phyloP scores from a whole-genome alignment of 2,888 invertebrate species.

The Sipunculus nudus region DNA sequence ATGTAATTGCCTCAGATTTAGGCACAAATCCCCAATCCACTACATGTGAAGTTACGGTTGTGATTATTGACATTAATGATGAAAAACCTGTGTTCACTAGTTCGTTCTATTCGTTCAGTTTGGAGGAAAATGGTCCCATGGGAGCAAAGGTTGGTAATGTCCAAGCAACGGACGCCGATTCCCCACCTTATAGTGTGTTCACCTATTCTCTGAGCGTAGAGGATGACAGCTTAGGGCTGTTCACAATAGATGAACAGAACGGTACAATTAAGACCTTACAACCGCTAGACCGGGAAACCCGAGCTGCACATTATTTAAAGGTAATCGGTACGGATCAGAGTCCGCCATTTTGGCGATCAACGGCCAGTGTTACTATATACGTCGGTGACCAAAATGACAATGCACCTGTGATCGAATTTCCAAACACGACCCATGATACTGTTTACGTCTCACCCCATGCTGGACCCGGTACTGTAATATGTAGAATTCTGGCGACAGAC shows the following conservation, averaged over 20 bases:
- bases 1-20: slow-evolving; percentile 87
- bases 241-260: slow-evolving; percentile 81
- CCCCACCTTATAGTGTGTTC: slow-evolving; percentile 27
- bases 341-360: slow-evolving; percentile 10
- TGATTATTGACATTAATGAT: slow-evolving; percentile 93
- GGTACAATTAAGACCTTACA: slow-evolving; percentile 83
- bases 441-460: slow-evolving; percentile 35
- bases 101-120: slow-evolving; percentile 79
- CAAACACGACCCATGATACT: slow-evolving; percentile 44
- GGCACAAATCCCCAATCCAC: slow-evolving; percentile 73
- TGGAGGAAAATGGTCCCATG: slow-evolving; percentile 83
- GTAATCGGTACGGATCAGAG: slow-evolving; percentile 84
- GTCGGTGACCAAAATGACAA: slow-evolving; percentile 54
- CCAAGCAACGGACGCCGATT: slow-evolving; percentile 85
- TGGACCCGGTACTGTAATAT: slow-evolving; percentile 39
- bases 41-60: slow-evolving; percentile 76
- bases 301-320: slow-evolving; percentile 78
- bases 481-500: slow-evolving; percentile 43
- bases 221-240: slow-evolving; percentile 68
- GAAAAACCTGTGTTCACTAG: slow-evolving; percentile 92
- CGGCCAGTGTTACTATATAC: slow-evolving; percentile 40
- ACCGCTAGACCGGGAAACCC: slow-evolving; percentile 82
- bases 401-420: slow-evolving; percentile 47
- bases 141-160: slow-evolving; percentile 77
- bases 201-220: slow-evolving; percentile 21